Conservation (phyloP, 2,888 invertebrate genomes). For the Julus scandinavius region DNA sequence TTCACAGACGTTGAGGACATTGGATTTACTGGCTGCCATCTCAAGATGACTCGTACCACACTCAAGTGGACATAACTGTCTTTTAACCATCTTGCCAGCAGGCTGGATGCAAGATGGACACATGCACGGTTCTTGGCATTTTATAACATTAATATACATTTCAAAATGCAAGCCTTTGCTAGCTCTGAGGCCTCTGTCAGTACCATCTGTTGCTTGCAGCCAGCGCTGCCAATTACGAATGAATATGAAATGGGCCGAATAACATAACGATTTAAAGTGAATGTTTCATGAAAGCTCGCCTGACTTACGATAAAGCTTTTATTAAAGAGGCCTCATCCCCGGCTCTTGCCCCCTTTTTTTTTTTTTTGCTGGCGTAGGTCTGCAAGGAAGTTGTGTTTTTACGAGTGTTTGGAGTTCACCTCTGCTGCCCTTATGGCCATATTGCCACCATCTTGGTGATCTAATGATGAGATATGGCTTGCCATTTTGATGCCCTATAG, state of each 20-base stretch:
- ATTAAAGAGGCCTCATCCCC: not conserved
- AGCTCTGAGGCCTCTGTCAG: not conserved
- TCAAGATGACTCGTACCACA: not conserved
- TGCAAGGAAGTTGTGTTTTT: not conserved
- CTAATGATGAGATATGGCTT: slow-evolving; percentile 22
- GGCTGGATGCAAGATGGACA: not conserved
- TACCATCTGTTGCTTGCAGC: slow-evolving; percentile 22
- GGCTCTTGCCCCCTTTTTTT: not conserved
- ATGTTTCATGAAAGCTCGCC: slow-evolving; percentile 5
- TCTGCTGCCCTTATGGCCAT: slow-evolving; percentile 26
- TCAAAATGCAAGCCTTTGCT: not conserved
- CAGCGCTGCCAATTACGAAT: slow-evolving; percentile 36
- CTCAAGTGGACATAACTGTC: not conserved
- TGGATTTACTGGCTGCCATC: slow-evolving; percentile 18
- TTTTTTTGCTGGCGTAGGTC: not conserved
- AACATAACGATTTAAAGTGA: slow-evolving; percentile 12
- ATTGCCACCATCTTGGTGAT: slow-evolving; percentile 30
- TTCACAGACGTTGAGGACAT: not conserved
- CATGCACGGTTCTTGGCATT: not conserved
- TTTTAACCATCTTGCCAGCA: not conserved
- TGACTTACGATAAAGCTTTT: not conserved
- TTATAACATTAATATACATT: not conserved
- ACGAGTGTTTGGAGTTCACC: slow-evolving; percentile 35
- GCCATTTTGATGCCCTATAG: slow-evolving; percentile 14
- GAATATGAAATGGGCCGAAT: slow-evolving; percentile 24